Percentiles rank a stretch among this genome's conserved stretches.
phyloP scores from a whole-genome alignment of 2,888 invertebrate species.

The Tolmerus cingulatus region DNA sequence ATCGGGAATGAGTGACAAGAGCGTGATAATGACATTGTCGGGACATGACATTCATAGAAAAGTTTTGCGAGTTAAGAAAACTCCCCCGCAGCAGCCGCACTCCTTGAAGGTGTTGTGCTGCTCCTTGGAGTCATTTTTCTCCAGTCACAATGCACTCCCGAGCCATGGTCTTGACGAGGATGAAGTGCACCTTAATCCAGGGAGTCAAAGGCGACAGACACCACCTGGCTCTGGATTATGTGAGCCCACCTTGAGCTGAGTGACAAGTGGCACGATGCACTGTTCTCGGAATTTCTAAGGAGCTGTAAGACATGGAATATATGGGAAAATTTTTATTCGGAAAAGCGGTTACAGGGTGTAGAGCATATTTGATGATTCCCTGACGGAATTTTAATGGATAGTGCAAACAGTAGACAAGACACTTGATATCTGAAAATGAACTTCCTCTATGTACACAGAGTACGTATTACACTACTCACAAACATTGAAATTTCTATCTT shows the following conservation, averaged over 20 bases:
- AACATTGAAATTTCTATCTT: not conserved
- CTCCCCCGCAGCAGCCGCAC: not conserved
- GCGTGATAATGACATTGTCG: slow-evolving; percentile 37
- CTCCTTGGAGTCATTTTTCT: not conserved
- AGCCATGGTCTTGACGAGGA: not conserved
- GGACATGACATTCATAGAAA: slow-evolving; percentile 13
- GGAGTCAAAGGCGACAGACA: not conserved
- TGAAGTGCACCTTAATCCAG: not conserved
- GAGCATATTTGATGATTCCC: not conserved
- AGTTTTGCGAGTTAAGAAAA: not conserved
- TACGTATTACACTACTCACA: not conserved
- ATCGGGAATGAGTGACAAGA: slow-evolving; percentile 18
- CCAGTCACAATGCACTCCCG: not conserved
- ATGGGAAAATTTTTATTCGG: not conserved
- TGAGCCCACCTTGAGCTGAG: not conserved
- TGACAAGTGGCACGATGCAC: not conserved
- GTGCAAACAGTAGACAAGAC: not conserved
- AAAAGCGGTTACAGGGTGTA: not conserved
- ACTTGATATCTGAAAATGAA: too few species aligned
- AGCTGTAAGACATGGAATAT: not conserved
- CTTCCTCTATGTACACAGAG: too few species aligned
- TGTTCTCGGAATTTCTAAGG: not conserved
- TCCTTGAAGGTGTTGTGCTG: not conserved
- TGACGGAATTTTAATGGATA: not conserved
- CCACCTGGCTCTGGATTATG: not conserved